A percentile compares a stretch with the other conserved stretches of the same genome.
These are phyloP conservation scores for Drosophila ogumai DNA, from an alignment of 1,140 invertebrate genomes.

Conservation along the genomic window DNA sequence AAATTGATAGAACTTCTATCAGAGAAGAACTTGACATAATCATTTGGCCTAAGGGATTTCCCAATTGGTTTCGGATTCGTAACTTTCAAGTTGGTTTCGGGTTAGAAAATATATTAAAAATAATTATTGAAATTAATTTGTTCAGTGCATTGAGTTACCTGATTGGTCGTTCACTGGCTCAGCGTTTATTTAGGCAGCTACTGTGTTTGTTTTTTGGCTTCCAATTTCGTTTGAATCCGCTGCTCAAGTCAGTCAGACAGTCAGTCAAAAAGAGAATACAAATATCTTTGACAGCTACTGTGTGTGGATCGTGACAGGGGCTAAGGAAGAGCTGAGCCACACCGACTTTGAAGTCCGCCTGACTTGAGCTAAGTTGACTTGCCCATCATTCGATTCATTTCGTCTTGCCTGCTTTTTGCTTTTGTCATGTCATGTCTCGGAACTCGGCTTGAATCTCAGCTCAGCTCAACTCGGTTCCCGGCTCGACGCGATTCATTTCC, in stretches of 20 bases:
- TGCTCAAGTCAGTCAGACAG: constrained; percentile 46
- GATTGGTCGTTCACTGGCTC: constrained; percentile 46
- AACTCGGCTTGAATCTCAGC: constrained; percentile 59
- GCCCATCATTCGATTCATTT: constrained; percentile 59
- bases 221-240: constrained; percentile 66
- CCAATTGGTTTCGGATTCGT: not conserved
- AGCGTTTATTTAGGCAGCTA: constrained; percentile 79
- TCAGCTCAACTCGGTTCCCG: constrained; percentile 40
- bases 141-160: constrained; percentile 31
- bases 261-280: constrained; percentile 76
- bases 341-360: constrained; percentile 76
- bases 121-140: too few species aligned
- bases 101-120: not conserved
- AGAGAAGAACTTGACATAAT: not conserved
- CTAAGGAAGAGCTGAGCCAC: constrained; percentile 37
- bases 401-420: constrained; percentile 45
- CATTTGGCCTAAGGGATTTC: not conserved
- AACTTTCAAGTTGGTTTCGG: too few species aligned
- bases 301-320: constrained; percentile 33
- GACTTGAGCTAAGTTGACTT: constrained; percentile 49
- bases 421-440: constrained; percentile 61
- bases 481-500: constrained; percentile 61
- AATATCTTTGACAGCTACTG: constrained; percentile 82
- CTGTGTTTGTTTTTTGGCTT: constrained; percentile 79
- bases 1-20: not conserved